Percentiles rank a stretch among this genome's conserved stretches.
Evolutionary conservation across 2,888 invertebrate genomes (phyloP).

Genomic region (Nemotelus nigrinus): DNA sequence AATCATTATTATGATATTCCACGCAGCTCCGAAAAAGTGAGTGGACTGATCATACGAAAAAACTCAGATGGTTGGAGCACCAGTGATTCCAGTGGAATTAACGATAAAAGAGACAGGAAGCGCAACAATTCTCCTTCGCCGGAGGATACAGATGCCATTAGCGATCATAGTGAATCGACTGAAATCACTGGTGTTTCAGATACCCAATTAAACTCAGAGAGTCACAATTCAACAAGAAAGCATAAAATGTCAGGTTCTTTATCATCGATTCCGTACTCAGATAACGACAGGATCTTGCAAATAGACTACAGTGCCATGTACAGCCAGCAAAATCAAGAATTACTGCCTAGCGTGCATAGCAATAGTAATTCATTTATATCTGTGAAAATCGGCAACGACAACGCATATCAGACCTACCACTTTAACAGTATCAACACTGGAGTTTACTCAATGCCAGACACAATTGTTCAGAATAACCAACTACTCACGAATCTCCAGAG

Average conservation of each 20-base stretch:
- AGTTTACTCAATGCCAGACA: constrained; percentile 17
- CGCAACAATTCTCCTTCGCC: constrained; percentile 16
- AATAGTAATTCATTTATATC: constrained; percentile 21
- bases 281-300: constrained; percentile 31
- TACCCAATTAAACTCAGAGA: constrained; percentile 57
- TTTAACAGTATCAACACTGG: constrained; percentile 21
- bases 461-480: constrained; percentile 56
- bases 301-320: constrained; percentile 47
- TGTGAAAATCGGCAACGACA: constrained; percentile 29
- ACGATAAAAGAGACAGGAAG: neutral
- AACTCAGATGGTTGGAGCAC: constrained; percentile 75
- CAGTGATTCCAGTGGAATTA: constrained; percentile 55
- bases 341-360: neutral
- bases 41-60: constrained; percentile 65
- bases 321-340: constrained; percentile 3
- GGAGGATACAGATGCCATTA: constrained; percentile 55
- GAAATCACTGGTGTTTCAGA: constrained; percentile 63
- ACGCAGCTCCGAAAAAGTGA: constrained; percentile 49
- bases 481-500: constrained; percentile 58
- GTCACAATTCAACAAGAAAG: constrained; percentile 16
- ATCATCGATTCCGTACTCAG: neutral
- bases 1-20: constrained; percentile 48
- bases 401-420: constrained; percentile 23
- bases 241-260: neutral
- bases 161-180: constrained; percentile 59